phyloP scores from a whole-genome alignment of 2,888 invertebrate species.

The Bombylius major region DNA sequence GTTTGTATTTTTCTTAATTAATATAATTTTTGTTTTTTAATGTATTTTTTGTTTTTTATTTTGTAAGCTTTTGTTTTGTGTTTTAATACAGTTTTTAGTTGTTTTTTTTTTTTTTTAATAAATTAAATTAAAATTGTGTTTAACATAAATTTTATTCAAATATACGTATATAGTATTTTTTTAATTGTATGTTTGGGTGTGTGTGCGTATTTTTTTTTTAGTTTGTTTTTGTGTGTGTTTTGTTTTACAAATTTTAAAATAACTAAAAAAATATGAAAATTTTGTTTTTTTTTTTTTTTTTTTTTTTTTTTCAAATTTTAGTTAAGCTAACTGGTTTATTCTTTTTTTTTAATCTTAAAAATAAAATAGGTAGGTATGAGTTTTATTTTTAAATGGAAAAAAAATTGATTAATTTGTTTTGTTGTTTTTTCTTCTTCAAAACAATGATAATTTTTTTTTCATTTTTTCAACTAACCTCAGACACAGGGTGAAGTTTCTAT shows the following conservation, averaged over 20 bases:
- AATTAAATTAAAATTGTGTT: constrained; percentile 17
- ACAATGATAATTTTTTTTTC: constrained; percentile 43
- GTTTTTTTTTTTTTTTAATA: constrained; percentile 20
- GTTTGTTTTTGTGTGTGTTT: constrained; percentile 10
- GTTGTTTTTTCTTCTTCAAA: constrained; percentile 14
- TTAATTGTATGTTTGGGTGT: neutral
- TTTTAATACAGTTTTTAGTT: neutral
- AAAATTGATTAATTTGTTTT: constrained; percentile 15
- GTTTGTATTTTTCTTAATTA: too few relatives aligned
- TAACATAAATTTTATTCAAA: too few relatives aligned
- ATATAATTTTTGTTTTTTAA: too few relatives aligned
- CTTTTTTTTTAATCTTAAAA: constrained; percentile 14
- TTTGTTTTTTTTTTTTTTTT: constrained; percentile 14
- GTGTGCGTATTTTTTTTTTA: constrained; percentile 7
- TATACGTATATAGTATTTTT: constrained; percentile 9
- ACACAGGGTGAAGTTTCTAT: constrained; percentile 97
- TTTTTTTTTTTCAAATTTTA: constrained; percentile 19
- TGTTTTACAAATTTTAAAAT: constrained; percentile 3
- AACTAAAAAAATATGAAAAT: constrained; percentile 3
- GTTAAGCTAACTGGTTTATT: constrained; percentile 3
- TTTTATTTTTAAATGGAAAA: constrained; percentile 4
- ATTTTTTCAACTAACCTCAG: constrained; percentile 95
- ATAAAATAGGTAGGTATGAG: too few relatives aligned
- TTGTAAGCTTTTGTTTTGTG: neutral
- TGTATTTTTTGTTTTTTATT: too few relatives aligned